Conservation (phyloP, 2,888 invertebrate species). For the Melieria omissa region DNA sequence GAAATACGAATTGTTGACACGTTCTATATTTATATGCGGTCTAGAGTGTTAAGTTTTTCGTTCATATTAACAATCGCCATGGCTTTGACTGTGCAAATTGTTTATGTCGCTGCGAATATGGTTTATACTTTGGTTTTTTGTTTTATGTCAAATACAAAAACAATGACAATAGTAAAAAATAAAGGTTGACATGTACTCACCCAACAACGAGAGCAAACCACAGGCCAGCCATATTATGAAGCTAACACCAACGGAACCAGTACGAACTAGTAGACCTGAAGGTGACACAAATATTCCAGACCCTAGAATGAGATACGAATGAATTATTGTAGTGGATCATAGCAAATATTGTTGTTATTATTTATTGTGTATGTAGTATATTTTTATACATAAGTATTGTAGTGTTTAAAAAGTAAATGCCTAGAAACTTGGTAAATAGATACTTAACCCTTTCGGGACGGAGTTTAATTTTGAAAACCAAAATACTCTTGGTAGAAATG, state of each 20-base stretch:
- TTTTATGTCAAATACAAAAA: background rate
- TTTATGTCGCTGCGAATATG: background rate
- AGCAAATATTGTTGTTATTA: no score
- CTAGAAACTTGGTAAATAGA: no score
- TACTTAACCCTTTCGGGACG: no score
- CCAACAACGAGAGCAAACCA: constrained; percentile 89
- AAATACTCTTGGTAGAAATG: no score
- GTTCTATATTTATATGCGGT: no score
- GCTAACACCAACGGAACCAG: constrained; percentile 94
- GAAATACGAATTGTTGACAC: no score
- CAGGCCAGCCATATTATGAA: constrained; percentile 95
- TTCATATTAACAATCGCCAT: background rate
- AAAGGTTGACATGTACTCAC: constrained; percentile 69
- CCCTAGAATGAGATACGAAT: constrained; percentile 69
- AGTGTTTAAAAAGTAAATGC: no score
- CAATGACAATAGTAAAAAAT: background rate
- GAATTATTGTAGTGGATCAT: no score
- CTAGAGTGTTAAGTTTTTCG: no score
- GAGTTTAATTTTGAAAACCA: no score
- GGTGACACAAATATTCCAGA: constrained; percentile 99
- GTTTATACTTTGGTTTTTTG: background rate
- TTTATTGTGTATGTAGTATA: no score
- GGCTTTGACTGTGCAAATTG: background rate
- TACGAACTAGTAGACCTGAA: constrained; percentile 90
- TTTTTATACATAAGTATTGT: no score